A percentile compares a stretch with the other conserved stretches of the same genome.
Conservation (phyloP, 2,888 invertebrate species). For the Imbricaverruca yamaguchii region DNA sequence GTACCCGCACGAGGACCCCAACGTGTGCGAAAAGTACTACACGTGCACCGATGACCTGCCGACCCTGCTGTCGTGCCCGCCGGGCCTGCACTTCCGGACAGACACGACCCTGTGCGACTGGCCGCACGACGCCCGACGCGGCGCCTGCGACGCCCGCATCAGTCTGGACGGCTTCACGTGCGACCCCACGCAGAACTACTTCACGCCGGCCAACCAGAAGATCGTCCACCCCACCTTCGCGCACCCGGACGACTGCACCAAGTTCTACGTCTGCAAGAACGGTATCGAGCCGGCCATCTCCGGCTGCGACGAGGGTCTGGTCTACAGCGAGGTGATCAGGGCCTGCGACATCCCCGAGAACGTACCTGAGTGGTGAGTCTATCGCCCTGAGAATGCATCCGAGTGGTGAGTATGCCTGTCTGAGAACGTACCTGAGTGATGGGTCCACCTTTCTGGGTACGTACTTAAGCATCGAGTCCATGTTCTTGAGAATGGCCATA, state of each 20-base stretch:
- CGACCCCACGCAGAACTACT: slow-evolving; percentile 56
- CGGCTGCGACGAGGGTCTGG: slow-evolving; percentile 76
- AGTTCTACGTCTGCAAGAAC: slow-evolving; percentile 84
- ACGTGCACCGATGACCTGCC: slow-evolving; percentile 30
- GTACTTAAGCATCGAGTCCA: neutral
- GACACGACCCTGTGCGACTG: slow-evolving; percentile 32
- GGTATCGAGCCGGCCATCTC: slow-evolving; percentile 78
- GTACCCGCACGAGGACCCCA: slow-evolving; percentile 70
- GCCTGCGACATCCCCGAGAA: slow-evolving; percentile 49
- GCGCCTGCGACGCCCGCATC: slow-evolving; percentile 24
- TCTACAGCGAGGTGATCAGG: slow-evolving; percentile 78
- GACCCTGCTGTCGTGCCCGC: slow-evolving; percentile 26
- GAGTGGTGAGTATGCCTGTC: neutral
- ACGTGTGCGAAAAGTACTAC: slow-evolving; percentile 58
- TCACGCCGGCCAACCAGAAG: slow-evolving; percentile 59
- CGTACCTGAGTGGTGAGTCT: slow-evolving; percentile 32
- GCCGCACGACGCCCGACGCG: slow-evolving; percentile 27
- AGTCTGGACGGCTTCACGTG: slow-evolving; percentile 61
- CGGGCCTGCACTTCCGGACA: slow-evolving; percentile 31
- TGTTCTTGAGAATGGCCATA: slow-evolving; percentile 27
- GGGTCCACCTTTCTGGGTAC: slow-evolving; percentile 16
- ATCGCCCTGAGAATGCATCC: neutral
- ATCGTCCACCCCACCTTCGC: slow-evolving; percentile 78
- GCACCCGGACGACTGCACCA: slow-evolving; percentile 72
- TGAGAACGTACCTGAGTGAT: slow-evolving; percentile 31